A percentile compares a stretch with the other conserved stretches of the same genome.
Evolutionary conservation across 2,113 vertebrate genomes (phyloP).

Genomic region (Microtus richardsoni): DNA sequence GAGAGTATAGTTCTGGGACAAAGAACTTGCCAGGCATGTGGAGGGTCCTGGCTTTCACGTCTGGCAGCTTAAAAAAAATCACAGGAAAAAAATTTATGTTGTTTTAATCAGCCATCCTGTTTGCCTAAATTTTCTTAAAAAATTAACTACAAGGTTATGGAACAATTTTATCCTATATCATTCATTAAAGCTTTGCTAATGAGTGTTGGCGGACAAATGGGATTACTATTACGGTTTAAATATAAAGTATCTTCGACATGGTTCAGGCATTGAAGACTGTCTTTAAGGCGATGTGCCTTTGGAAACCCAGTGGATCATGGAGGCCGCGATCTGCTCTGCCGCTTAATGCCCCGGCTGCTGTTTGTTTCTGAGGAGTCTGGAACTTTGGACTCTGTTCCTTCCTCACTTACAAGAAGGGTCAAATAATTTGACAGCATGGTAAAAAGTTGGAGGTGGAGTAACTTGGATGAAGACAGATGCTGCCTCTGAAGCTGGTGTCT

Average conservation of each 20-base stretch:
- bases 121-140: background rate
- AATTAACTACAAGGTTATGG: background rate
- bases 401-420: rapidly evolving
- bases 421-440: background rate
- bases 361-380: background rate
- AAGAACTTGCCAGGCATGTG: background rate
- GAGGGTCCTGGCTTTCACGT: background rate
- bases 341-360: background rate
- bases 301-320: too few species aligned
- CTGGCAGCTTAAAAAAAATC: background rate
- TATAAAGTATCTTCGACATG: background rate
- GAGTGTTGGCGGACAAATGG: background rate
- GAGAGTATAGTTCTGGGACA: too few species aligned
- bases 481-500: background rate
- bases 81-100: background rate
- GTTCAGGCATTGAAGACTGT: background rate
- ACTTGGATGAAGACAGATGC: background rate
- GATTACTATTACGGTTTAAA: background rate
- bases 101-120: background rate
- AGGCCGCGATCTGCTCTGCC: too few species aligned
- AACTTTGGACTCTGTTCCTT: too few species aligned
- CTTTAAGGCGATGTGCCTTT: background rate
- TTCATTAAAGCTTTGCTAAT: background rate
- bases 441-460: background rate
- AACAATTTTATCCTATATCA: too few species aligned